Conservation (phyloP, 2,888 invertebrate genomes). For the Notodonta dromedarius region DNA sequence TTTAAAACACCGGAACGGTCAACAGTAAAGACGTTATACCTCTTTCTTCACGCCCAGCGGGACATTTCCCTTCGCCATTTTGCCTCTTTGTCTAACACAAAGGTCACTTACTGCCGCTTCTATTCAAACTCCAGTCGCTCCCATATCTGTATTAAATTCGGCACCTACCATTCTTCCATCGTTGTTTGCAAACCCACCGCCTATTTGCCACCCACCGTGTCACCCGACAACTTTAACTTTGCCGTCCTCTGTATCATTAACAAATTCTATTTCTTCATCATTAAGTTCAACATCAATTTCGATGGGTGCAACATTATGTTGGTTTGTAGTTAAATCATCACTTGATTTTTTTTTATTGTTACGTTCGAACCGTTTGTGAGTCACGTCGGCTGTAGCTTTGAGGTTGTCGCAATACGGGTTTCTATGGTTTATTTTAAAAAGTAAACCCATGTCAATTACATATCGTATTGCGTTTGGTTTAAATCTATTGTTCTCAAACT, state of each 20-base stretch:
- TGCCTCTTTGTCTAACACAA: conserved; percentile 58
- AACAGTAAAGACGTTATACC: conserved; percentile 69
- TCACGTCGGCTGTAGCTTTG: conserved; percentile 67
- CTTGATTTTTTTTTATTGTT: conserved; percentile 62
- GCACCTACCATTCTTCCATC: conserved; percentile 63
- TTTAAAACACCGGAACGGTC: conserved; percentile 60
- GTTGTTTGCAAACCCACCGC: conserved; percentile 78
- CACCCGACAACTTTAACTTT: conserved; percentile 34
- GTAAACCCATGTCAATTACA: conserved; percentile 61
- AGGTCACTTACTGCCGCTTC: conserved; percentile 70
- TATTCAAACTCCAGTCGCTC: conserved; percentile 58
- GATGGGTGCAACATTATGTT: conserved; percentile 15
- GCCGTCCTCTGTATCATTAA: conserved; percentile 14
- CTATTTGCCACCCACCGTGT: conserved; percentile 74
- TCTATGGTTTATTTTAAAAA: conserved; percentile 49
- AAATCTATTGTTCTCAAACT: conserved; percentile 29
- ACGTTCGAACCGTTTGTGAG: conserved; percentile 70
- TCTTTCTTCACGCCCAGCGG: conserved; percentile 63
- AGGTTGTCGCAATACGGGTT: conserved; percentile 55
- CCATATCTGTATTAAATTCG: conserved; percentile 60
- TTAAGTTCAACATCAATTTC: conserved; percentile 36
- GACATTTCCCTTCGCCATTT: conserved; percentile 65
- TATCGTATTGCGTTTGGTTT: conserved; percentile 48
- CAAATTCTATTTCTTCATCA: neutral
- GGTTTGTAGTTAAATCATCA: conserved; percentile 53